Evolutionary conservation across 2,888 invertebrate genomes (phyloP), one percentile per base, ranked within the genome.

Genomic region (Caenorhabditis virilis): DNA sequence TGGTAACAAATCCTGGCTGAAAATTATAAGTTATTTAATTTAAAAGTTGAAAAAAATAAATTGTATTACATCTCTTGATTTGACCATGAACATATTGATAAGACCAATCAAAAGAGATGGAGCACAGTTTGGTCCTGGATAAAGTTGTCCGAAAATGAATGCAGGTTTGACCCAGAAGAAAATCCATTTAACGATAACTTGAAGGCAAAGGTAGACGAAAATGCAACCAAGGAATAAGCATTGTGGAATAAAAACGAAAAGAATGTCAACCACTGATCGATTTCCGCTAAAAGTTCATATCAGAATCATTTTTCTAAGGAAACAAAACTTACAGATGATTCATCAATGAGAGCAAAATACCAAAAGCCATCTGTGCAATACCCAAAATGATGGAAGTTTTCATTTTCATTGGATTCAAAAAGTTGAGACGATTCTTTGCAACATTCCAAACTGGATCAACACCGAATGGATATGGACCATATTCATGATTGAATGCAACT

Each of bases 161-260:
- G 57, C 67, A 5, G 75, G 69, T 16, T 63, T 60, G 23, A 70
- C 77, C 41, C 61, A 76, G 71, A 80, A 78, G 67, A 74, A 74
- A 49, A 78, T 69, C 80, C 80, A 80, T 54, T 80, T 80, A 52
- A 78, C 51, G 54, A 80, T 49, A 50, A 79, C 67, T 59, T 97
- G 87, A 67, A 93, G 85, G 62, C 91, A 91, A 89, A 98, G 90
- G 87, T 98, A 98, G 84, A 95, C 90, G 88, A 98, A 98, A 72
- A 98, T 88, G 82, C 91, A 90, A 41, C 89, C 80, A 76, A 98
- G 86, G 87, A 97, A 98, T 72, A 94, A 86, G 61, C 97, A 87
- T 87, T 95, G 95, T 0, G 98, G 98, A 75, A 98, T 88, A 87
- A 97, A 98, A 87, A 95, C 93, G 84, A 90, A 91, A 82, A 91